Percentiles rank a stretch among this genome's conserved stretches.
phyloP scores from a whole-genome alignment of 2,797 vertebrate species.

The Pipistrellus pipistrellus region DNA sequence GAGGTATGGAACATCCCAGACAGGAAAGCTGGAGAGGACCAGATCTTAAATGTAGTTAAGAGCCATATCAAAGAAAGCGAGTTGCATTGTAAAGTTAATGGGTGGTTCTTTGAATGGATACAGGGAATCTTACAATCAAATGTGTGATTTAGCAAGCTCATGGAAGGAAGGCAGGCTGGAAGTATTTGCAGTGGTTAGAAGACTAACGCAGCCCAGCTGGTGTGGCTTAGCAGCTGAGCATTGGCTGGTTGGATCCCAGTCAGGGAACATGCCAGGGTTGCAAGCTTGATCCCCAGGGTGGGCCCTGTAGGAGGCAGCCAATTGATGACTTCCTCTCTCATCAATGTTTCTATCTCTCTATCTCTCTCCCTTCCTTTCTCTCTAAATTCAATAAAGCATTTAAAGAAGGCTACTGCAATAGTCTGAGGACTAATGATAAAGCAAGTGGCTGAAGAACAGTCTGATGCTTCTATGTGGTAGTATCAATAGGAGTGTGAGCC shows the following conservation, averaged over 20 bases:
- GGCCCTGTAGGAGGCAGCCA: too few species aligned
- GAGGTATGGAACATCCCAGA: too few species aligned
- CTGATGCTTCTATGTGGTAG: conserved; percentile 56
- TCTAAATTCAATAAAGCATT: too few species aligned
- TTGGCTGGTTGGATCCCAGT: too few species aligned
- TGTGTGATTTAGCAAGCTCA: not conserved
- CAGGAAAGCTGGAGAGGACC: not conserved
- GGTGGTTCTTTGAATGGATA: not conserved
- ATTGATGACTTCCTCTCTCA: too few species aligned
- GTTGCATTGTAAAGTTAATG: not conserved
- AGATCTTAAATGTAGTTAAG: not conserved
- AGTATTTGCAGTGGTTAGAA: not conserved
- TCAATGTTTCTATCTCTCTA: too few species aligned
- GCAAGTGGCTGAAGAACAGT: conserved; percentile 24
- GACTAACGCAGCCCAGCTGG: not conserved
- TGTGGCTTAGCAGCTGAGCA: too few species aligned
- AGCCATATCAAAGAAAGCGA: not conserved
- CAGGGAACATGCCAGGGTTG: too few species aligned
- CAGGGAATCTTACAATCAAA: not conserved
- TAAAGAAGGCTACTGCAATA: not conserved
- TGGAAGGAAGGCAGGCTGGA: not conserved
- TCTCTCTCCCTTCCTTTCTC: too few species aligned
- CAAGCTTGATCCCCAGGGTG: too few species aligned
- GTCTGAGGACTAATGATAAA: not conserved
- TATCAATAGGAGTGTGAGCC: conserved; percentile 72